A percentile compares a stretch with the other conserved stretches of the same genome.
These are phyloP conservation scores for Drosophila watanabei DNA, from an alignment of 1,140 invertebrate species.

Conservation along the genomic window DNA sequence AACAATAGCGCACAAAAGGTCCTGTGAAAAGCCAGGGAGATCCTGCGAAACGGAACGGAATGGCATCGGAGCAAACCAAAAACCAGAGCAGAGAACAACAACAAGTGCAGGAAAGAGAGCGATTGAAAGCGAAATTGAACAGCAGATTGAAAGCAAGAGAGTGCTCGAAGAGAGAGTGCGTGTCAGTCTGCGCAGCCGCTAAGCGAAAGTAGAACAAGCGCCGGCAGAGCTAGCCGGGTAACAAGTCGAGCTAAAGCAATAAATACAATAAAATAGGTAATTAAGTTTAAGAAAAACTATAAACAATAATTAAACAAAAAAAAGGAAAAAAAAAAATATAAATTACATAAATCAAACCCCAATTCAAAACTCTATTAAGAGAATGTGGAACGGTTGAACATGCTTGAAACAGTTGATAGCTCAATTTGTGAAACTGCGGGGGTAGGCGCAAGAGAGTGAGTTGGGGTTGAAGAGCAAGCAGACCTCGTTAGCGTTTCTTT, in stretches of 20 bases:
- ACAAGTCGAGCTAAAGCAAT: too few relatives aligned
- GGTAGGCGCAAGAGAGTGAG: conserved; percentile 19
- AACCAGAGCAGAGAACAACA: conserved; percentile 11
- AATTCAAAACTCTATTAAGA: conserved; percentile 13
- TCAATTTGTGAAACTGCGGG: conserved; percentile 55
- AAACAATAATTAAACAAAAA: background rate
- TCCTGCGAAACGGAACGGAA: conserved; percentile 17
- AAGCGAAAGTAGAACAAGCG: conserved; percentile 34
- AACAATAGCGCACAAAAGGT: conserved; percentile 21
- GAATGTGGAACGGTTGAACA: conserved; percentile 10
- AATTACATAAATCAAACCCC: conserved; percentile 15
- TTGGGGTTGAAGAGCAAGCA: conserved; percentile 8
- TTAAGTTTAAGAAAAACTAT: background rate
- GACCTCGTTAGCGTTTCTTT: conserved; percentile 44
- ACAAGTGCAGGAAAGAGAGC: conserved; percentile 17
- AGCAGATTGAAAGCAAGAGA: conserved; percentile 37
- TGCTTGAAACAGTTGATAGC: conserved; percentile 60
- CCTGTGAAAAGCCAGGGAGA: conserved; percentile 14
- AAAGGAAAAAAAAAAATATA: background rate
- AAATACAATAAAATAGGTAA: background rate
- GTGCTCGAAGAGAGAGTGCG: conserved; percentile 19
- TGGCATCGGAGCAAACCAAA: conserved; percentile 18
- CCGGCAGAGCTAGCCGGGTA: conserved; percentile 2
- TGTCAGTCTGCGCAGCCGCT: conserved; percentile 36
- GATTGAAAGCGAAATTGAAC: conserved; percentile 51